phyloP scores from a whole-genome alignment of 1,140 invertebrate genomes.

The Papilio machaon region DNA sequence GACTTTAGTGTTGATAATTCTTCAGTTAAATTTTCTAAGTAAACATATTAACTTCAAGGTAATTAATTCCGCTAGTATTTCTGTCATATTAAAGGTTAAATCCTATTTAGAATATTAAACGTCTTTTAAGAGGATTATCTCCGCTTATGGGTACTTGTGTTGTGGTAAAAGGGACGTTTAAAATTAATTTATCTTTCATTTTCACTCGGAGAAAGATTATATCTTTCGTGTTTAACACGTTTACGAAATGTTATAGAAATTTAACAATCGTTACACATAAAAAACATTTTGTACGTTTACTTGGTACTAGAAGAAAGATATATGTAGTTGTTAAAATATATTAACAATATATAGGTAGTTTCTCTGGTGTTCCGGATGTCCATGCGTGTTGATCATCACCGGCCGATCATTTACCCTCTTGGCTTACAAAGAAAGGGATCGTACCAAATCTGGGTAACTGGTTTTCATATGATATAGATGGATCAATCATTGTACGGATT shows the following conservation, averaged over 20 bases:
- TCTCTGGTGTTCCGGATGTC: too few species aligned
- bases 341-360: too few species aligned
- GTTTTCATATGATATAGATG: too few species aligned
- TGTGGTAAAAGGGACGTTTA: constrained; percentile 12
- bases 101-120: constrained; percentile 8
- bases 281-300: too few species aligned
- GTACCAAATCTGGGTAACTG: too few species aligned
- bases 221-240: background rate
- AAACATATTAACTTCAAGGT: background rate
- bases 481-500: too few species aligned
- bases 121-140: constrained; percentile 7
- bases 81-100: background rate
- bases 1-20: too few species aligned
- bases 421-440: too few species aligned
- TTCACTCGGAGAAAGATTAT: background rate
- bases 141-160: background rate
- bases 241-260: background rate
- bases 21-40: background rate
- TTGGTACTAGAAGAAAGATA: too few species aligned
- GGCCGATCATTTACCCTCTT: too few species aligned
- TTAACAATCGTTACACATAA: background rate
- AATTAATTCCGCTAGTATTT: background rate
- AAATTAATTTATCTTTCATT: background rate
- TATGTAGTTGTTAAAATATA: too few species aligned
- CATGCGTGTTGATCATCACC: too few species aligned